Percentiles rank a stretch among this genome's conserved stretches.
phyloP scores from a whole-genome alignment of 2,797 vertebrate genomes.

The Sandelia bainsii region DNA sequence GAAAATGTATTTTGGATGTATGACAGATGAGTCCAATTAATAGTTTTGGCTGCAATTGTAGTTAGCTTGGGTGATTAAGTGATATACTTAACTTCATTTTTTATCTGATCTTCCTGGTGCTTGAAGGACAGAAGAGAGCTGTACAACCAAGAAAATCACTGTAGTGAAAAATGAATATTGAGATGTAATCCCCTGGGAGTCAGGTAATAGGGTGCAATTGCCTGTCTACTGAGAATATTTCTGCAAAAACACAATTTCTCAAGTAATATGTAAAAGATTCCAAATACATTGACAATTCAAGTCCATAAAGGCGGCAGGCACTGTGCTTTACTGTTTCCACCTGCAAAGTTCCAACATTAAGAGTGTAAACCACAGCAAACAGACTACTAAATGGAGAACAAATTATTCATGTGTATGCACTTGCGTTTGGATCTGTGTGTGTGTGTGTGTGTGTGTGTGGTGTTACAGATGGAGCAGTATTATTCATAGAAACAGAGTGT shows the following conservation, averaged over 20 bases:
- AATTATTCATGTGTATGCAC: slow-evolving; percentile 3
- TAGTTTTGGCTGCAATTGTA: no score
- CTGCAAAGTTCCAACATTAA: neutral
- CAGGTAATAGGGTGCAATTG: slow-evolving; percentile 1
- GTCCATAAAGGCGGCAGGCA: slow-evolving; percentile 4
- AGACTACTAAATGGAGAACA: slow-evolving; percentile 19
- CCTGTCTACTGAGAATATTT: neutral
- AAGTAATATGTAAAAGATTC: slow-evolving; percentile 7
- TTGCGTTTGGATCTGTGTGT: neutral
- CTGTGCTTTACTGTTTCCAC: neutral
- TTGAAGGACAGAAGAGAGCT: neutral
- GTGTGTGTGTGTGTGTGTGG: neutral
- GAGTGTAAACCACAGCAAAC: slow-evolving; percentile 5
- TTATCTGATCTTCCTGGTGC: slow-evolving; percentile 1
- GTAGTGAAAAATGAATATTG: slow-evolving; percentile 17
- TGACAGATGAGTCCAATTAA: no score
- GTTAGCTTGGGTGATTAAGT: neutral
- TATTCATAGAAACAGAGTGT: slow-evolving; percentile 45
- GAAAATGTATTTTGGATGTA: neutral
- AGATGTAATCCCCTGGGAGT: slow-evolving; percentile 1
- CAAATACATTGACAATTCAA: slow-evolving; percentile 21
- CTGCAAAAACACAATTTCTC: neutral
- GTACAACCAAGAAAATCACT: slow-evolving; percentile 10
- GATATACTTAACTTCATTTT: neutral
- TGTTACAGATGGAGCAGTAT: slow-evolving; percentile 33